A percentile compares a stretch with the other conserved stretches of the same genome.
These are phyloP conservation scores for Colletes gigas DNA, from an alignment of 1,140 invertebrate species.

Conservation along the genomic window DNA sequence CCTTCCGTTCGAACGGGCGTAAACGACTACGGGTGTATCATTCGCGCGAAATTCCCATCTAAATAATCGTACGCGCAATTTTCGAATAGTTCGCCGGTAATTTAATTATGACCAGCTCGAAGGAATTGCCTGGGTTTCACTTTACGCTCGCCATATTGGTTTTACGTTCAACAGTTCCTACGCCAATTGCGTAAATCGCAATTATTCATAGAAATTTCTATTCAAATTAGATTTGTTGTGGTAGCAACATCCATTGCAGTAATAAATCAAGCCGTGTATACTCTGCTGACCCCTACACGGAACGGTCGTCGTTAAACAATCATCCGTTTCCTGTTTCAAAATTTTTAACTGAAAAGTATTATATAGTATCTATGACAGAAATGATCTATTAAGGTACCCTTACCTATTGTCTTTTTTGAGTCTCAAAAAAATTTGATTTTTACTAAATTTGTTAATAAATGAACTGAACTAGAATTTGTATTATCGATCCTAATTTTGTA, in stretches of 20 bases:
- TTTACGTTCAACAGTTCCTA: neutral
- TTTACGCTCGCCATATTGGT: too few species aligned
- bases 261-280: neutral
- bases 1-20: neutral
- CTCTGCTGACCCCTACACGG: neutral
- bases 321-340: too few species aligned
- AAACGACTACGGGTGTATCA: neutral
- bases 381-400: too few species aligned
- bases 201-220: neutral
- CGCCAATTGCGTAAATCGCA: neutral
- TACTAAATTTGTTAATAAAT: too few species aligned
- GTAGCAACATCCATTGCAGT: neutral
- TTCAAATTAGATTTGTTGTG: neutral
- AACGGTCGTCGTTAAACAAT: neutral
- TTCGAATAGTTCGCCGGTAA: neutral
- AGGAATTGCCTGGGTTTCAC: too few species aligned
- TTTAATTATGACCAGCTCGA: neutral
- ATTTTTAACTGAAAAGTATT: too few species aligned
- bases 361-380: too few species aligned
- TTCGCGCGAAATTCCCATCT: slow-evolving; percentile 5
- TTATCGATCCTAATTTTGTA: too few species aligned
- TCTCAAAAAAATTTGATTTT: too few species aligned
- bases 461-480: too few species aligned
- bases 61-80: neutral
- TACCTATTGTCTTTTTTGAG: too few species aligned